Evolutionary conservation across 2,113 vertebrate species (phyloP).

Genomic region (Charina bottae): DNA sequence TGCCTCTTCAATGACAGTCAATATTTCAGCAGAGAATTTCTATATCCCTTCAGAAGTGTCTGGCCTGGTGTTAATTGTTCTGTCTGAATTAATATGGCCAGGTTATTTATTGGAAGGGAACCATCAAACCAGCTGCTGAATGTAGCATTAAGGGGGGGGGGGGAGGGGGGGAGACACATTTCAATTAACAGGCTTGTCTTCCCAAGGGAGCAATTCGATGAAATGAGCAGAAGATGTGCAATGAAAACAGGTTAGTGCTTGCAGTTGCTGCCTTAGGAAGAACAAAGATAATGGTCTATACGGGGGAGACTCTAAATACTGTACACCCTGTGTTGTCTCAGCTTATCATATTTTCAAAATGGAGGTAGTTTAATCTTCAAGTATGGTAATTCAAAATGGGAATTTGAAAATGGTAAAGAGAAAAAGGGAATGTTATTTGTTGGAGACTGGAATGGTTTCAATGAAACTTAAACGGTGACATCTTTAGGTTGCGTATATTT

Average conservation of each 20-base stretch:
- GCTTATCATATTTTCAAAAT: conserved; percentile 6
- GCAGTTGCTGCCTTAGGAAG: not conserved
- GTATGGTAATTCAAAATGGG: not conserved
- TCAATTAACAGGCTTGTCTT: conserved; percentile 66
- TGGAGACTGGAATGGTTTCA: not conserved
- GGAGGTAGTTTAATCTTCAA: conserved; percentile 13
- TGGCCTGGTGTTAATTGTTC: conserved; percentile 72
- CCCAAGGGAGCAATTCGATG: conserved; percentile 65
- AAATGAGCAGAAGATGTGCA: conserved; percentile 46
- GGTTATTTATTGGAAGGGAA: conserved; percentile 72
- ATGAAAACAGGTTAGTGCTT: conserved; percentile 28
- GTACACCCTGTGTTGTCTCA: not conserved
- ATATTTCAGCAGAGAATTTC: conserved; percentile 67
- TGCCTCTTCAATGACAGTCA: conserved; percentile 51
- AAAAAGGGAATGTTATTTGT: conserved; percentile 5
- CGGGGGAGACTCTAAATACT: not conserved
- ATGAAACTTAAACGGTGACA: not conserved
- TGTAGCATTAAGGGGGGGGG: conserved; percentile 40
- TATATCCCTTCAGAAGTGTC: conserved; percentile 64
- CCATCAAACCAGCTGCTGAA: conserved; percentile 66
- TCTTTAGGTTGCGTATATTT: not conserved
- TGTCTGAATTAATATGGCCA: conserved; percentile 67
- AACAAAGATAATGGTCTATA: not conserved
- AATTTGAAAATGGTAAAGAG: conserved; percentile 9
- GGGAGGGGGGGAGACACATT: conserved; percentile 41